These are phyloP conservation scores for Excalfactoria chinensis DNA, from an alignment of 2,113 vertebrate species.

Conservation along the genomic window DNA sequence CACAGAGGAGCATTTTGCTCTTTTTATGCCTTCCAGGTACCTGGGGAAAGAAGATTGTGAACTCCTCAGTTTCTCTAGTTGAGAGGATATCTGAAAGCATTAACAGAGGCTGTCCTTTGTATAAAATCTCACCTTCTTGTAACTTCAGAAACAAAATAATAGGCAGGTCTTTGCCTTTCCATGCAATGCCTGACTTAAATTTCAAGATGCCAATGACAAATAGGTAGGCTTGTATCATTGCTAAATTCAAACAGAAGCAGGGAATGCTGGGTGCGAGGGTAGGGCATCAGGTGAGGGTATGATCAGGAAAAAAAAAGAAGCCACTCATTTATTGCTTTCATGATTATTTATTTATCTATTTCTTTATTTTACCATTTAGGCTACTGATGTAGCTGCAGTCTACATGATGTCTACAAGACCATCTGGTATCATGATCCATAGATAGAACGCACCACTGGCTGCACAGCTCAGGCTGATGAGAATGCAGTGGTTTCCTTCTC, in stretches of 20 bases:
- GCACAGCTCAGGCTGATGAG: background rate
- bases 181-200: background rate
- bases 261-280: background rate
- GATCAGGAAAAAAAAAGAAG: background rate
- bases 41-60: background rate
- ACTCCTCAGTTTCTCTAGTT: background rate
- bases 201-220: background rate
- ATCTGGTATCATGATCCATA: background rate
- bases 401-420: background rate
- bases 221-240: background rate
- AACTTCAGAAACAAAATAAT: background rate
- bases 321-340: background rate
- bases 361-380: background rate
- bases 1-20: background rate
- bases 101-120: background rate
- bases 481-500: background rate
- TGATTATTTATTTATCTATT: background rate
- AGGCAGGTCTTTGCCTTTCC: background rate
- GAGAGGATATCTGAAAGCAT: background rate
- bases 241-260: background rate
- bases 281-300: background rate
- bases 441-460: background rate
- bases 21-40: background rate
- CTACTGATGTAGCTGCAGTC: background rate
- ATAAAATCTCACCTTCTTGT: background rate